A percentile compares a stretch with the other conserved stretches of the same genome.
These are phyloP conservation scores for Myotis planiceps DNA, from an alignment of 2,797 vertebrate genomes.

Conservation along the genomic window DNA sequence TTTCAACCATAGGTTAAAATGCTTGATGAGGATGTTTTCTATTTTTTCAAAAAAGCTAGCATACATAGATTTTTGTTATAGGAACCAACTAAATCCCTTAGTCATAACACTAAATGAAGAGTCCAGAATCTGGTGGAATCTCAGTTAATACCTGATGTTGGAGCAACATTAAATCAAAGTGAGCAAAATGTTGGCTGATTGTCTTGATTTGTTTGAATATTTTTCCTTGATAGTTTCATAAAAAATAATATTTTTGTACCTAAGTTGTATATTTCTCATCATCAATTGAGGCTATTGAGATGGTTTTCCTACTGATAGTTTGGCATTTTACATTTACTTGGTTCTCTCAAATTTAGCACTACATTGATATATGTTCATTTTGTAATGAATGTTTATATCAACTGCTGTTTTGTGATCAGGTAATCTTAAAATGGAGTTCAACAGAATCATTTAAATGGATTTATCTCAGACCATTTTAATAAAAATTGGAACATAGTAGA, in stretches of 20 bases:
- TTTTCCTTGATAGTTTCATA: not conserved
- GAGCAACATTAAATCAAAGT: not conserved
- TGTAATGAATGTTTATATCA: not conserved
- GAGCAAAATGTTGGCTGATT: not conserved
- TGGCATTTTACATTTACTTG: slow-evolving; percentile 4
- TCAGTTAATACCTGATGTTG: not conserved
- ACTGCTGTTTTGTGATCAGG: not conserved
- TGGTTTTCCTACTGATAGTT: not conserved
- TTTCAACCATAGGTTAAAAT: not conserved
- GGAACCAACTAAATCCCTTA: not conserved
- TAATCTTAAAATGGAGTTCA: not conserved
- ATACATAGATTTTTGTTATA: not conserved
- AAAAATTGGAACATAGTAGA: not conserved
- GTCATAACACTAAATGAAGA: not conserved
- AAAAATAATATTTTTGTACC: not conserved
- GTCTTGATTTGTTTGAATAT: not conserved
- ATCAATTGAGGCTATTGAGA: not conserved
- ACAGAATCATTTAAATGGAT: not conserved
- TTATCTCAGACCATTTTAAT: slow-evolving; percentile 6
- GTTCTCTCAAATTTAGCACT: not conserved
- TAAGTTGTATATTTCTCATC: not conserved
- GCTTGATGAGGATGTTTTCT: not conserved
- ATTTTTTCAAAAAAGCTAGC: not conserved
- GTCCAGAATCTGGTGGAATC: not conserved
- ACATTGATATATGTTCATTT: not conserved